Percentiles rank a stretch among this genome's conserved stretches.
Conservation (phyloP, 1,140 invertebrate species). For the Tetraneura akinire region DNA sequence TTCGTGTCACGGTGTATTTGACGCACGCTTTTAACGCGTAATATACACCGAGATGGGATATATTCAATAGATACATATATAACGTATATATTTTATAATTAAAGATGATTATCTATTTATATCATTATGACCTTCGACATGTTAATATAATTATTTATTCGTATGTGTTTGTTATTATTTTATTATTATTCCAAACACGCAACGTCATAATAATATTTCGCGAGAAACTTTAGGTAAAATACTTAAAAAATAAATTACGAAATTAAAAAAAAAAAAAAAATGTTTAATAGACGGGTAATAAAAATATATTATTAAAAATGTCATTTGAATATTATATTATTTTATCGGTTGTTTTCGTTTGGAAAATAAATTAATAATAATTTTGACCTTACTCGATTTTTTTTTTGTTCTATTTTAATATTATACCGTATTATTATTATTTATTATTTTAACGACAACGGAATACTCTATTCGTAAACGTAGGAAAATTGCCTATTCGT, state of each 20-base stretch:
- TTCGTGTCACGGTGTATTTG: no score
- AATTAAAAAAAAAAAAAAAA: no score
- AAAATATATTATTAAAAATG: no score
- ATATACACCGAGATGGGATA: not conserved
- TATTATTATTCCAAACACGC: not conserved
- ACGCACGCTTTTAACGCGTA: not conserved
- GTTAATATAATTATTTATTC: not conserved
- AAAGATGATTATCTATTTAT: not conserved
- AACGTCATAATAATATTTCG: not conserved
- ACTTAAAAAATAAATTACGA: no score
- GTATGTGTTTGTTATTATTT: not conserved
- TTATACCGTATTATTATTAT: no score
- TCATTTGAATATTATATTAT: no score
- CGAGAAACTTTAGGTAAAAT: not conserved
- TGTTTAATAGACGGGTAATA: no score
- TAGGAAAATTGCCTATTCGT: constrained; percentile 24
- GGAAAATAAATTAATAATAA: no score
- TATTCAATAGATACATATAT: not conserved
- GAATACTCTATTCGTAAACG: not conserved
- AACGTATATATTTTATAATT: not conserved
- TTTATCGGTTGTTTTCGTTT: no score
- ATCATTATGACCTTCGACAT: not conserved
- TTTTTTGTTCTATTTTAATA: no score
- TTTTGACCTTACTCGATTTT: no score
- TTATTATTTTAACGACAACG: not conserved